These are phyloP conservation scores for Hylyphantes graminicola DNA, from an alignment of 1,140 invertebrate genomes.

Conservation along the genomic window DNA sequence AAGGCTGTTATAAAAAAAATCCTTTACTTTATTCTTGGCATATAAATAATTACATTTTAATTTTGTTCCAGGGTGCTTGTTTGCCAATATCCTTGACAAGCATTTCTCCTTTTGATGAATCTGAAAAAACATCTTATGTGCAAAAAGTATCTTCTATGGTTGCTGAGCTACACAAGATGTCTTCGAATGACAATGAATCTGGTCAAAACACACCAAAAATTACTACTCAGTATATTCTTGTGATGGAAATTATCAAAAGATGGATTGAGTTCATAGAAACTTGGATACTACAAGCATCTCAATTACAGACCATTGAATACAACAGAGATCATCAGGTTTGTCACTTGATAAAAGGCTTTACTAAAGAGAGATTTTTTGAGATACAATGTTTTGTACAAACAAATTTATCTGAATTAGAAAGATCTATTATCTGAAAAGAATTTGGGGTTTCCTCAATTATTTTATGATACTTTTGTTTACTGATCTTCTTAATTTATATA, in stretches of 20 bases:
- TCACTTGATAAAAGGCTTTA: not conserved
- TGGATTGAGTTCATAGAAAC: conserved; percentile 40
- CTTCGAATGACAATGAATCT: not conserved
- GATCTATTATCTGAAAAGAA: too few species aligned
- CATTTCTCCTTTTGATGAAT: conserved; percentile 34
- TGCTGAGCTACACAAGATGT: not conserved
- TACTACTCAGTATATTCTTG: conserved; percentile 9
- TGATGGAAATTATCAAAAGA: conserved; percentile 10
- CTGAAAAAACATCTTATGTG: conserved; percentile 48
- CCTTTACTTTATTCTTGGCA: too few species aligned
- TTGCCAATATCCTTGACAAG: not conserved
- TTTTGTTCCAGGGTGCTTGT: conserved; percentile 38
- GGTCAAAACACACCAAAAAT: not conserved
- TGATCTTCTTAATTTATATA: too few species aligned
- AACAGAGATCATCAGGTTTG: conserved; percentile 30
- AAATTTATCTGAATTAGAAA: too few species aligned
- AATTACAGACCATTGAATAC: not conserved
- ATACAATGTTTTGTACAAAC: not conserved
- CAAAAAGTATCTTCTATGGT: conserved; percentile 30
- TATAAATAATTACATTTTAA: conserved; percentile 6
- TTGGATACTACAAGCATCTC: conserved; percentile 15
- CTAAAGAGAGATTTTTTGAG: not conserved
- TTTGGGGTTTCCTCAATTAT: too few species aligned
- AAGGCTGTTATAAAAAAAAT: too few species aligned
- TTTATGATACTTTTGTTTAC: too few species aligned